Conservation (phyloP, 2,797 vertebrate genomes). For the Scleropages formosus region DNA sequence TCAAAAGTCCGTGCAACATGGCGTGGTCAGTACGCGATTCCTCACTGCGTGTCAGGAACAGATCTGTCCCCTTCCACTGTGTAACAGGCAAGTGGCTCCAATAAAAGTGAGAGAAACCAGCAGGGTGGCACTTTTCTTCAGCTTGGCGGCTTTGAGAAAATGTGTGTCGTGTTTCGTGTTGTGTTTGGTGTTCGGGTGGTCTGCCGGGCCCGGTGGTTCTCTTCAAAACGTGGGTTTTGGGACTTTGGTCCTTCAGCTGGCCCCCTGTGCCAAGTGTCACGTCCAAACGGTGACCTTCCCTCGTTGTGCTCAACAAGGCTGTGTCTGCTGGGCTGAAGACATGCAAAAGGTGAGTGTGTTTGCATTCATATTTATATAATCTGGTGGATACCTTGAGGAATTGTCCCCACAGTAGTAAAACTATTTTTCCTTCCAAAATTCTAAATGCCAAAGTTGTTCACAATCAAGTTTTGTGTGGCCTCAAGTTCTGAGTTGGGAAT, state of each 20-base stretch:
- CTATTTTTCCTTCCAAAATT: no score
- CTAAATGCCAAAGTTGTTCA: no score
- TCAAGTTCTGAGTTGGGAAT: no score
- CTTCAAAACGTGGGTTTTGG: not conserved
- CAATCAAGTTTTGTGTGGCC: no score
- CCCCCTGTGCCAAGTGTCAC: not conserved
- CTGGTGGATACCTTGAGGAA: no score
- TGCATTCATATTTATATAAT: no score
- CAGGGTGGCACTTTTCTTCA: not conserved
- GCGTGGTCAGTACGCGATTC: constrained; percentile 45
- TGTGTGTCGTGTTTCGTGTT: not conserved
- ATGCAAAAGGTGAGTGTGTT: no score
- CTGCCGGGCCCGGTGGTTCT: not conserved
- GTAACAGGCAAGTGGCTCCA: not conserved
- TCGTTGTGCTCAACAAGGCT: no score
- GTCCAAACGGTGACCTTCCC: not conserved
- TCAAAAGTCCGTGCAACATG: constrained; percentile 57
- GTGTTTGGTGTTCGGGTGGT: not conserved
- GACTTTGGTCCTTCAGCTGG: not conserved
- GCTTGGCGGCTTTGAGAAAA: not conserved
- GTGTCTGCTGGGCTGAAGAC: no score
- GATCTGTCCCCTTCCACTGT: not conserved
- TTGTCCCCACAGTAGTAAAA: no score
- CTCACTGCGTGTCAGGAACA: constrained; percentile 25
- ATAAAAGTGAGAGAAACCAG: not conserved